Conservation (phyloP, 2,113 vertebrate species). For the Sander lucioperca region DNA sequence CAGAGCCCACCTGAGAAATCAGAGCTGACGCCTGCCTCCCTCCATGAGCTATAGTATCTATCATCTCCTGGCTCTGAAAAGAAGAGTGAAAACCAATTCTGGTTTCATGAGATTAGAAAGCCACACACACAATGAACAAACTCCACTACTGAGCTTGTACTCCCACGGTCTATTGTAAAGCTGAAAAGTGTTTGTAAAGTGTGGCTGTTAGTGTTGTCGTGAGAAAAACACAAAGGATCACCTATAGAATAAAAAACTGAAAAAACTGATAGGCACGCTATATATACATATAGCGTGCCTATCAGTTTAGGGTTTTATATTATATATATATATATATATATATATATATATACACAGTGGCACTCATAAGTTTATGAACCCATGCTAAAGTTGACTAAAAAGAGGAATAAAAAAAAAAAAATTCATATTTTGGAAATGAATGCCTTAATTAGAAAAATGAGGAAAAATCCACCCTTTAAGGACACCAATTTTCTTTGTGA, state of each 20-base stretch:
- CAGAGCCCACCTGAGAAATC: conserved; percentile 63
- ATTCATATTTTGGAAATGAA: no score
- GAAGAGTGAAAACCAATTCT: conserved; percentile 55
- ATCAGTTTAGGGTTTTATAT: no score
- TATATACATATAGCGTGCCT: no score
- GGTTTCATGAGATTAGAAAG: conserved; percentile 59
- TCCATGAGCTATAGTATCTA: conserved; percentile 61
- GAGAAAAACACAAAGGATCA: neutral
- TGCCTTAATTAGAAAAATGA: no score
- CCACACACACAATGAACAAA: neutral
- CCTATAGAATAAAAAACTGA: neutral
- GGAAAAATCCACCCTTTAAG: no score
- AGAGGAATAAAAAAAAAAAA: no score
- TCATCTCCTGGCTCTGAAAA: conserved; percentile 54
- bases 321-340: no score
- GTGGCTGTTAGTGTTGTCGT: neutral
- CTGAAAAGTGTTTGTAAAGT: neutral
- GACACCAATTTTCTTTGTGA: no score
- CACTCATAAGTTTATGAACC: no score
- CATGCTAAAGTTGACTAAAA: no score
- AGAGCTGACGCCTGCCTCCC: conserved; percentile 46
- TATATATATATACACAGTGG: no score
- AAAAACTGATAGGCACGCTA: no score
- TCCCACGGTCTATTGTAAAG: neutral
- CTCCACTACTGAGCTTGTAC: neutral